A percentile compares a stretch with the other conserved stretches of the same genome.
These are phyloP conservation scores for Plagodis dolabraria DNA, from an alignment of 2,888 invertebrate species.

Conservation along the genomic window DNA sequence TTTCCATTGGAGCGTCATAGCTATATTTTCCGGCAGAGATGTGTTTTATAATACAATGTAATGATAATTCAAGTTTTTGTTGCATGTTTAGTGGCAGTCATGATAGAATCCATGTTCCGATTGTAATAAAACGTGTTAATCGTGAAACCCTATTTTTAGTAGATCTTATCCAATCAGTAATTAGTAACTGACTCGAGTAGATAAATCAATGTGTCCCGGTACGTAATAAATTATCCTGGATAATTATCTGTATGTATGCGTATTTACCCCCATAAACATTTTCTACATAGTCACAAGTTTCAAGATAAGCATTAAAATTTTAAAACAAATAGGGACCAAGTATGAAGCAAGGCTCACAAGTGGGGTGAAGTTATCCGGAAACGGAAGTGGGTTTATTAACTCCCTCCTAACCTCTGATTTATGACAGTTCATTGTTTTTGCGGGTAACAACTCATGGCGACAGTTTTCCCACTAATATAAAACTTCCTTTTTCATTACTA, in stretches of 20 bases:
- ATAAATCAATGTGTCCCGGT: conserved; percentile 23
- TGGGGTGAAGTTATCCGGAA: conserved; percentile 41
- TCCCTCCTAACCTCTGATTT: conserved; percentile 62
- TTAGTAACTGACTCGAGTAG: conserved; percentile 18
- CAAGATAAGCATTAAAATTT: conserved; percentile 36
- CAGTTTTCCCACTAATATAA: conserved; percentile 37
- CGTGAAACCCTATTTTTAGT: neutral
- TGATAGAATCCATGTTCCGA: too few relatives aligned
- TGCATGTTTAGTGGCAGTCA: too few relatives aligned
- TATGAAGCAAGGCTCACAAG: conserved; percentile 37
- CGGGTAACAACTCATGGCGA: conserved; percentile 45
- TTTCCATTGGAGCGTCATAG: too few relatives aligned
- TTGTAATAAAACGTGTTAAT: too few relatives aligned
- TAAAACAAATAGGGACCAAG: conserved; percentile 32
- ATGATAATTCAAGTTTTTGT: too few relatives aligned
- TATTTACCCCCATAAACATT: conserved; percentile 18
- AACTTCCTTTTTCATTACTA: conserved; percentile 6
- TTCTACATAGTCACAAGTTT: conserved; percentile 15
- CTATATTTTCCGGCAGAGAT: too few relatives aligned
- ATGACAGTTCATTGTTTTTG: conserved; percentile 74
- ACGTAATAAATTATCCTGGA: conserved; percentile 25
- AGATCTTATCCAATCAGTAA: conserved; percentile 16
- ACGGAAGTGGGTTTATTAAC: conserved; percentile 67
- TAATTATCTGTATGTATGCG: conserved; percentile 27
- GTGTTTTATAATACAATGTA: too few relatives aligned